These are phyloP conservation scores for Vireo griseus DNA, from an alignment of 2,797 vertebrate genomes.

Conservation along the genomic window DNA sequence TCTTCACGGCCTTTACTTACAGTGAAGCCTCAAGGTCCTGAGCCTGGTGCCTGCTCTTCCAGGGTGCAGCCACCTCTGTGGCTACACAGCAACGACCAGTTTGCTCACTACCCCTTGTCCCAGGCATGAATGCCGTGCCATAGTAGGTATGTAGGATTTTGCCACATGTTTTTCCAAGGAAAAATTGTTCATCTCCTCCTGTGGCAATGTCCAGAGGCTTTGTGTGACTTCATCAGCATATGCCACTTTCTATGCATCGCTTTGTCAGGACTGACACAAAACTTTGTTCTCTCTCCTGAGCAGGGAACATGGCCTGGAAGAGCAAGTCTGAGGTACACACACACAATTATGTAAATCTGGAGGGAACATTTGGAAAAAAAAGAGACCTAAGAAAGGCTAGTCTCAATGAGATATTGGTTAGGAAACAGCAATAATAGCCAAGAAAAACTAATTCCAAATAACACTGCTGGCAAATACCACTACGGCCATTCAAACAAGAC, in stretches of 20 bases:
- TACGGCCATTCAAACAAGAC: neutral
- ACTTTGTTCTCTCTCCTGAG: neutral
- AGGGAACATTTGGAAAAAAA: neutral
- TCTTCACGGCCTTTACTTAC: neutral
- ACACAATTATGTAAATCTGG: neutral
- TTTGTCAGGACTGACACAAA: neutral
- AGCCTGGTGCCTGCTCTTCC: neutral
- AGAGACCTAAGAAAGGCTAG: neutral
- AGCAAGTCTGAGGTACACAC: neutral
- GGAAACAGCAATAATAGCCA: neutral
- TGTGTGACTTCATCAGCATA: accelerated
- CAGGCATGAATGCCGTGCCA: accelerated
- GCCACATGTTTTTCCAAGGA: neutral
- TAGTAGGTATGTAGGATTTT: accelerated
- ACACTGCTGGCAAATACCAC: neutral
- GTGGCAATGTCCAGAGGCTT: neutral
- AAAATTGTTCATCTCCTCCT: neutral
- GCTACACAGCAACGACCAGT: neutral
- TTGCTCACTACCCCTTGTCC: neutral
- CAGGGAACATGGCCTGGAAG: neutral
- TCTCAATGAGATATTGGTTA: neutral
- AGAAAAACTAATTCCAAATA: neutral
- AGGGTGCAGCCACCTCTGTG: accelerated
- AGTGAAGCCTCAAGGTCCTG: neutral
- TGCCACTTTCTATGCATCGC: neutral